Evolutionary conservation across 2,113 vertebrate species (phyloP), one percentile per base, ranked within the genome.

Genomic region (Ciconia stormi): DNA sequence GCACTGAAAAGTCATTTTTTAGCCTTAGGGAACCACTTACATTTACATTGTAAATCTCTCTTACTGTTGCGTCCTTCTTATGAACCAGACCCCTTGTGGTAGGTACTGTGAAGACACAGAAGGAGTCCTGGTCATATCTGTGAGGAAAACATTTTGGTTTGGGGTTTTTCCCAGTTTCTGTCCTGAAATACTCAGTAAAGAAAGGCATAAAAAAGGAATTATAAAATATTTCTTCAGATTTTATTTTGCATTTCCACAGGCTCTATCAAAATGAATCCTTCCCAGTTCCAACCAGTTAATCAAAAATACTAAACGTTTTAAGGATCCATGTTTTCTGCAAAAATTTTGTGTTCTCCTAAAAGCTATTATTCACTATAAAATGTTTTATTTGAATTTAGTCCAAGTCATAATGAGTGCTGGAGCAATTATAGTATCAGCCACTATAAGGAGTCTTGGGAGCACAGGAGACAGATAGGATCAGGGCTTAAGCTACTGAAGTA

Each of bases 351-450:
- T 66, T 80, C 61, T 93, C 29, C 70, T 92, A 47, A 85, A 95
- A 94, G 91, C 58, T 56, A 2, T 66, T 83, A 94, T 87, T 91
- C 18, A 21, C 53, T 82, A n/a, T 78, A 82, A 94, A 95, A 87
- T 44, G 22, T 90, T 93, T 84, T 65, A 36, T 70, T 94, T 96
- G 91, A 95, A 85, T 94, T 82, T 65, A 53, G 53, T 93, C 89
- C 91, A 95, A 91, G 73, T 92, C 73, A 67, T 95, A 92, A 92
- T 87, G 70, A 94, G 22, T 84, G 16, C 66, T 76, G 95, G 87
- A 95, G 70, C 89, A 95, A 96, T 95, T 96, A 95, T 95, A 91
- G 89, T 84, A 87, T 95, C 81, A 89, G 83, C 44, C 66, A 65
- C 49, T 95, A 14, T 84, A 87, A 84, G 86, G 77, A 92, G 91